Evolutionary conservation across 2,797 vertebrate species (phyloP).

Genomic region (Otolemur crassicaudatus): DNA sequence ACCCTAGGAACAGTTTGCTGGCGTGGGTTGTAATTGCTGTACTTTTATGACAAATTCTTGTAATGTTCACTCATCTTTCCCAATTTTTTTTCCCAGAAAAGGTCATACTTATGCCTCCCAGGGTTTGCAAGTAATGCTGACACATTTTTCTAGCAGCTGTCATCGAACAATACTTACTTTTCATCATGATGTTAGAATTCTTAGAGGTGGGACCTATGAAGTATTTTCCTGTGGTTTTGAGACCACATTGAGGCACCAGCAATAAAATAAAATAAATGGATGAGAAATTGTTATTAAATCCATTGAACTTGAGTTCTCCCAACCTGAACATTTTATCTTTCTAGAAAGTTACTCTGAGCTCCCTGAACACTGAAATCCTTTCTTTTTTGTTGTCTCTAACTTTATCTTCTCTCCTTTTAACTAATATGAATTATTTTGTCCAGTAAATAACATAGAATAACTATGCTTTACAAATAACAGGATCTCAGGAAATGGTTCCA

Average conservation of each 20-base stretch:
- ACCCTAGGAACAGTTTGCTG: constrained; percentile 55
- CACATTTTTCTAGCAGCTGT: constrained; percentile 74
- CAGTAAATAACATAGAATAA: neutral
- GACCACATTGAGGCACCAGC: constrained; percentile 28
- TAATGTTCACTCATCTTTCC: constrained; percentile 75
- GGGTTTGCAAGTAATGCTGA: constrained; percentile 59
- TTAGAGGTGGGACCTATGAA: constrained; percentile 39
- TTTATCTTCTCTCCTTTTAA: constrained; percentile 52
- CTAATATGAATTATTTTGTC: constrained; percentile 31
- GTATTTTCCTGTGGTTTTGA: constrained; percentile 56
- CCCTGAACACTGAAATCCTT: neutral
- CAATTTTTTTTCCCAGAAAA: constrained; percentile 61
- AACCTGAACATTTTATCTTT: neutral
- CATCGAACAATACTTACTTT: constrained; percentile 66
- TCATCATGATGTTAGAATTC: constrained; percentile 68
- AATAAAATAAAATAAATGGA: constrained; percentile 47
- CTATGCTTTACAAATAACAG: constrained; percentile 9
- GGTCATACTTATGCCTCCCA: constrained; percentile 67
- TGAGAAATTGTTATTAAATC: constrained; percentile 28
- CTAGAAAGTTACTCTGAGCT: constrained; percentile 21
- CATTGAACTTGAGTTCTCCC: constrained; percentile 31
- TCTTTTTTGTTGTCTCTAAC: neutral
- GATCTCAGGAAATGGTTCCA: neutral
- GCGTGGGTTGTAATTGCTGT: constrained; percentile 67
- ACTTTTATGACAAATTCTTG: constrained; percentile 76